Percentiles rank a stretch among this genome's conserved stretches.
These are phyloP conservation scores for Sthenelais limicola DNA, from an alignment of 2,888 invertebrate genomes.

Conservation along the genomic window DNA sequence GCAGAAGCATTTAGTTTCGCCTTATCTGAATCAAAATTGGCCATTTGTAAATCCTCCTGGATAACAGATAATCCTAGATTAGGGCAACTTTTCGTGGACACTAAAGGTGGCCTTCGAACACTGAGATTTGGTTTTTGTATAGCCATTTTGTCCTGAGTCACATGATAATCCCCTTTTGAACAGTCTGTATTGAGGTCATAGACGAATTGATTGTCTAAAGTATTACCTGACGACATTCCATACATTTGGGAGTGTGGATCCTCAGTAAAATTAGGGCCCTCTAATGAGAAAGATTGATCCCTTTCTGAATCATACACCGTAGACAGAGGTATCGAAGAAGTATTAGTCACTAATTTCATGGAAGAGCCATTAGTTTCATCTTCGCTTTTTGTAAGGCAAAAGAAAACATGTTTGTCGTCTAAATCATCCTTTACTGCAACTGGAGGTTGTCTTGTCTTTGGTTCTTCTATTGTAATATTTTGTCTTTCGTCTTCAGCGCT, in stretches of 20 bases:
- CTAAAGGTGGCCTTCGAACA: no score
- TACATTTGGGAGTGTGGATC: no score
- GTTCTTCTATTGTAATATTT: neutral
- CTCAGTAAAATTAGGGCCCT: no score
- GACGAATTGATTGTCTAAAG: no score
- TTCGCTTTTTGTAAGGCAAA: slow-evolving; percentile 18
- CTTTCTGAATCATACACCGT: no score
- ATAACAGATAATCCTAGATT: slow-evolving; percentile 3
- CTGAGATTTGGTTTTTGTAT: no score
- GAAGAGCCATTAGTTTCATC: neutral
- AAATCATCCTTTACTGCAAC: neutral
- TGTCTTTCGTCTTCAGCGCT: neutral
- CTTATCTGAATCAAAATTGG: neutral
- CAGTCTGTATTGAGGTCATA: no score
- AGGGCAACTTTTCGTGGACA: slow-evolving; percentile 24
- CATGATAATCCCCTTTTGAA: no score
- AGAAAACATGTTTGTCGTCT: neutral
- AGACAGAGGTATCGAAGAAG: no score
- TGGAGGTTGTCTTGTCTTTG: neutral
- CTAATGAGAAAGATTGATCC: no score
- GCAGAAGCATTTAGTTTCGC: neutral
- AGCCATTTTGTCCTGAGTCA: no score
- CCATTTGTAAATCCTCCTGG: slow-evolving; percentile 11
- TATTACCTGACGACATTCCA: no score
- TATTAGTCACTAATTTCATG: neutral